Percentiles rank a stretch among this genome's conserved stretches.
phyloP scores from a whole-genome alignment of 1,140 invertebrate genomes.

The Vollenhovia emeryi region DNA sequence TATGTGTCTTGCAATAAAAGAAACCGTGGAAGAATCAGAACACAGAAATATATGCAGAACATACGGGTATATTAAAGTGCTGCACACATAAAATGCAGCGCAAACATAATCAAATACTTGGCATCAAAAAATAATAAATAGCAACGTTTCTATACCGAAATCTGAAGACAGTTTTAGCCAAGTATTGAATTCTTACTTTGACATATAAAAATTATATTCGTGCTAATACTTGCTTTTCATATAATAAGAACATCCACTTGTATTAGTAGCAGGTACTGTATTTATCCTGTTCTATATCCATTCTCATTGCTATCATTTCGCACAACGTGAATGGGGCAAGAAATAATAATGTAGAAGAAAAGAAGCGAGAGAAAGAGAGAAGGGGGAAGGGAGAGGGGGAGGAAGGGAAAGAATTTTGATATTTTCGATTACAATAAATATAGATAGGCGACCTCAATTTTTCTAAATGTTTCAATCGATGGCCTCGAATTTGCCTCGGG shows the following conservation, averaged over 20 bases:
- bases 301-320: not conserved
- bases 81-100: no score
- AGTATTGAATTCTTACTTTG: not conserved
- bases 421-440: slow-evolving; percentile 17
- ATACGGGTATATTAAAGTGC: no score
- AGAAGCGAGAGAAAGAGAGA: no score
- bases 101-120: not conserved
- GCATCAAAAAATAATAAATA: not conserved
- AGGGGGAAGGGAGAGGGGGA: no score
- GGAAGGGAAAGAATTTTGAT: not conserved
- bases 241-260: not conserved
- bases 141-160: not conserved
- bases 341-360: not conserved
- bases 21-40: not conserved
- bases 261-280: not conserved
- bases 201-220: not conserved
- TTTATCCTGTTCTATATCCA: not conserved
- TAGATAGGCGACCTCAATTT: slow-evolving; percentile 38
- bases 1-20: not conserved
- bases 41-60: no score
- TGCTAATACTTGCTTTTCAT: not conserved
- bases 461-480: slow-evolving; percentile 22
- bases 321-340: not conserved
- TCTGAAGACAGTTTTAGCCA: not conserved
- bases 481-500: not conserved